Evolutionary conservation across 2,888 invertebrate genomes (phyloP), one percentile per base, ranked within the genome.

Genomic region (Leptopilina myrica): DNA sequence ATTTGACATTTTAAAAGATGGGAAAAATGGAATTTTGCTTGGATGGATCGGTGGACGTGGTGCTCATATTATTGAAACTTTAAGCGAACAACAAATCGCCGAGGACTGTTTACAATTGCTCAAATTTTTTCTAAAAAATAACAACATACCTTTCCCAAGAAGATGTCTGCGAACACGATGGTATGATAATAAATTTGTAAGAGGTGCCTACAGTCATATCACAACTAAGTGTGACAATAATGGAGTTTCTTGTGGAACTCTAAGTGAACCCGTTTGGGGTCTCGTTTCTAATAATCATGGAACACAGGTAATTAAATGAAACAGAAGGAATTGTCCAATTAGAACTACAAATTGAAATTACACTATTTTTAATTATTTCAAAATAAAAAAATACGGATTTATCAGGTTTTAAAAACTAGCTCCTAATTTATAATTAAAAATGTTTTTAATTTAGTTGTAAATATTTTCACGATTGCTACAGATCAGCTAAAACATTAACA

Each of bases 21-120:
- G 93, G 76, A 90, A 92, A 43, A 76, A 77, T 67, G 87, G 89
- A 9, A 93, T 94, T 49, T 90, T 96, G 46, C 87, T 95, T 8
- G 95, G 94, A 0, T 95, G 95, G 95, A 92, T 96, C 8, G 94
- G 95, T 14, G 94, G 95, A 0, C 89, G 92, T 78, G 95, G 94
- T 49, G 94, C 95, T 8, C 89, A 92, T 59, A 88, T 92, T 76
- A 92, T 95, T 89, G 95, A 95, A 90, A 90, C 86, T 40, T 84
- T 94, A 12, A 88, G 89, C 43, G 93, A 93, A 82, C 88, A 93
- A n/a, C 90, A 92, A 80, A 90, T 95, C 67, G 93, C 92, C 5
- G 80, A 85, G 11, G 92, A 93, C 78, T 95, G 94, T 86, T 88
- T 92, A n/a, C 86, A 92, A 59, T 84, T 94, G 59, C 88, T 95